Percentiles rank a stretch among this genome's conserved stretches.
Conservation (phyloP, 1,140 invertebrate genomes). For the Drosophila azteca region DNA sequence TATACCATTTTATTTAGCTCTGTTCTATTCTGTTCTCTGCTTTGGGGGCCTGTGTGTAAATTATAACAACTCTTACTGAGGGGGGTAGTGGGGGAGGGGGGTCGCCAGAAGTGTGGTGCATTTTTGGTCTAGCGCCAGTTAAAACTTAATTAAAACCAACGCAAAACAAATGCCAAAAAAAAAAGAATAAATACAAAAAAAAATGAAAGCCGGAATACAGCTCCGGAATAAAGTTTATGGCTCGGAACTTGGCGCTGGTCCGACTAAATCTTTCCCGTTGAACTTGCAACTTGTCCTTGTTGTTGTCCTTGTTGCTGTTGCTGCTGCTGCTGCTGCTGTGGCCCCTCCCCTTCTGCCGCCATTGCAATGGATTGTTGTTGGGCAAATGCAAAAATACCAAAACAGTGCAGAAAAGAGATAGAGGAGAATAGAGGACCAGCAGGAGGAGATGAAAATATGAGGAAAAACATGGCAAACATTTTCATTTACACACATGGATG, state of each 20-base stretch:
- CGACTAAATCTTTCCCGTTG: constrained; percentile 57
- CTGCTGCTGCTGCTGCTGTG: constrained; percentile 25
- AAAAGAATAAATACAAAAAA: not conserved
- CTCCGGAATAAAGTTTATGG: constrained; percentile 58
- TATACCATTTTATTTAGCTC: too few species aligned
- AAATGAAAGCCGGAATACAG: constrained; percentile 29
- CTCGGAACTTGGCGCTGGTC: constrained; percentile 58
- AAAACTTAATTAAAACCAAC: constrained; percentile 81
- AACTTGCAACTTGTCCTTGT: constrained; percentile 24
- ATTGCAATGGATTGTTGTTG: not conserved
- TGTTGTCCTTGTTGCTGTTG: constrained; percentile 28
- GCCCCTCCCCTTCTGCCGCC: not conserved
- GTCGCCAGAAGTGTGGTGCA: constrained; percentile 38
- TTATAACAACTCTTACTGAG: constrained; percentile 20
- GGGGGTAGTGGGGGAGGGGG: not conserved
- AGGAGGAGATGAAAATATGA: constrained; percentile 32
- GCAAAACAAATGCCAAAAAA: constrained; percentile 66
- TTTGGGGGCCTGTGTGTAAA: constrained; percentile 12
- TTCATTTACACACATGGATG: constrained; percentile 78
- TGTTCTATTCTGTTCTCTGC: too few species aligned
- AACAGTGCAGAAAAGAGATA: constrained; percentile 1
- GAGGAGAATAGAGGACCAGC: too few species aligned
- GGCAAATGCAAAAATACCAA: constrained; percentile 51
- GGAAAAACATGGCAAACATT: constrained; percentile 54
- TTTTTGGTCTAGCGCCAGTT: constrained; percentile 74